Evolutionary conservation across 2,797 vertebrate genomes (phyloP).

Genomic region (Manis crassicaudata): DNA sequence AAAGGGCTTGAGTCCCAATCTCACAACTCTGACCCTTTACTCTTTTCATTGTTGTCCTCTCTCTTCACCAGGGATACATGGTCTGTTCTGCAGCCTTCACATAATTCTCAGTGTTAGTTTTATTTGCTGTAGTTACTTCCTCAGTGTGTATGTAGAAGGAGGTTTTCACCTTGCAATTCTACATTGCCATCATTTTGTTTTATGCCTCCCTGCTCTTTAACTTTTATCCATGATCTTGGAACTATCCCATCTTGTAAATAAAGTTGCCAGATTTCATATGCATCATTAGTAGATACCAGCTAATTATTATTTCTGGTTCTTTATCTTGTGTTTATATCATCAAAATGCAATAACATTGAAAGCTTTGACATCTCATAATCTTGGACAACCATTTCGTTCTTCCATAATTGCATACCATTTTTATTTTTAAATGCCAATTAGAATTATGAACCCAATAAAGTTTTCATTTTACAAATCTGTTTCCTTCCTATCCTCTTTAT

Average conservation of each 20-base stretch:
- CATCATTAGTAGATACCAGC: neutral
- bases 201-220: neutral
- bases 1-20: too few species aligned
- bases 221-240: neutral
- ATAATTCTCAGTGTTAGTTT: too few species aligned
- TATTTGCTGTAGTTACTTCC: too few species aligned
- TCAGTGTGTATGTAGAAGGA: too few species aligned
- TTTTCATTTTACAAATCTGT: neutral
- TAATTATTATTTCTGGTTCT: constrained; percentile 18
- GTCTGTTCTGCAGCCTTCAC: too few species aligned
- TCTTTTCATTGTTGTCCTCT: too few species aligned
- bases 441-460: neutral
- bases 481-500: neutral
- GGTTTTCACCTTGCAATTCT: too few species aligned
- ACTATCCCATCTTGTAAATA: neutral
- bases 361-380: neutral
- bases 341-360: neutral
- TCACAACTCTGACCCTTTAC: too few species aligned
- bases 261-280: neutral
- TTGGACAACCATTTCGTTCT: neutral
- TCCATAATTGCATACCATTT: constrained; percentile 2
- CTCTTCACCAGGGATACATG: too few species aligned
- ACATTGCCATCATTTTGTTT: too few species aligned
- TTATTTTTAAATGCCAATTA: neutral
- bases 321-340: neutral